phyloP scores from a whole-genome alignment of 2,888 invertebrate species.

The Scrobipalpa atriplicella region DNA sequence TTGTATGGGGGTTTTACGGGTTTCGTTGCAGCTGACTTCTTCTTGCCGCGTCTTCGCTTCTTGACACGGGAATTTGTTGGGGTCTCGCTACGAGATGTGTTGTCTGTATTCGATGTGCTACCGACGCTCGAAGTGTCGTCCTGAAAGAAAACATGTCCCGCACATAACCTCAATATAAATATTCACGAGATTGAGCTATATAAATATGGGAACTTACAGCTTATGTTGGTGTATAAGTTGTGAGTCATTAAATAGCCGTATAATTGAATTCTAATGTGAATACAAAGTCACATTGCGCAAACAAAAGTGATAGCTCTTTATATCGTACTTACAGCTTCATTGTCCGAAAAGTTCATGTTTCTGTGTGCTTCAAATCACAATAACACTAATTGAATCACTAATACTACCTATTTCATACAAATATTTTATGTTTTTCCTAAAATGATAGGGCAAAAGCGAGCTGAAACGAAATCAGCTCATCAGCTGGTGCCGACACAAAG shows the following conservation, averaged over 20 bases:
- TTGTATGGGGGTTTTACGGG: slow-evolving; percentile 90
- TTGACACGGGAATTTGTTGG: slow-evolving; percentile 86
- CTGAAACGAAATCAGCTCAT: slow-evolving; percentile 46
- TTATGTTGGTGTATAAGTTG: not conserved
- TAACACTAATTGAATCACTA: not conserved
- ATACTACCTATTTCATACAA: slow-evolving; percentile 19
- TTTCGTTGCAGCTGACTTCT: slow-evolving; percentile 73
- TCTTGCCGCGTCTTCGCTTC: slow-evolving; percentile 82
- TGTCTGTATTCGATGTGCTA: slow-evolving; percentile 91
- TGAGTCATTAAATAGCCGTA: not conserved
- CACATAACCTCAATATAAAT: slow-evolving; percentile 17
- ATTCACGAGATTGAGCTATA: not conserved
- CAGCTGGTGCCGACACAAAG: slow-evolving; percentile 47
- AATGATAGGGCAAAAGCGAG: not conserved
- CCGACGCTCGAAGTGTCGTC: slow-evolving; percentile 92
- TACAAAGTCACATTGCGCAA: slow-evolving; percentile 38
- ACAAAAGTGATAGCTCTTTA: slow-evolving; percentile 32
- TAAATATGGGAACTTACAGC: not conserved
- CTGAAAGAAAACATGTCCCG: slow-evolving; percentile 43
- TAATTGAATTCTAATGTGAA: slow-evolving; percentile 36
- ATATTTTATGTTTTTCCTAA: slow-evolving; percentile 14
- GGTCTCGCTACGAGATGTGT: slow-evolving; percentile 91
- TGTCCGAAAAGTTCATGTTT: slow-evolving; percentile 73
- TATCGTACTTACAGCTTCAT: slow-evolving; percentile 72
- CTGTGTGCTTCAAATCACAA: not conserved